phyloP scores from a whole-genome alignment of 2,888 invertebrate species.

The Ashinkailepas kermadecensis region DNA sequence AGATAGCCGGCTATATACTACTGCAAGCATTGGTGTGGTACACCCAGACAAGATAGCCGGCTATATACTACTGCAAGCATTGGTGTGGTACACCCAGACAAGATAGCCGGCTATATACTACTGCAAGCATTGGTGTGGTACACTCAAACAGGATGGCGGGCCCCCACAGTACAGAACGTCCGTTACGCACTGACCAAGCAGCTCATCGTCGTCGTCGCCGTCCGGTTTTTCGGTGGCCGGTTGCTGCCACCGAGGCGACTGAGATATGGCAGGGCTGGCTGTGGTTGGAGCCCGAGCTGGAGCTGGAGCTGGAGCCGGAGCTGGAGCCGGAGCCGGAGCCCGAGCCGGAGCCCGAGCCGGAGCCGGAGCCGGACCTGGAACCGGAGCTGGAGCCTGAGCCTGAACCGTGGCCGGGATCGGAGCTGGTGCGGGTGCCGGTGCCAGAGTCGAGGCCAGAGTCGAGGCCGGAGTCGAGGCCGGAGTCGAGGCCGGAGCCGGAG shows the following conservation, averaged over 20 bases:
- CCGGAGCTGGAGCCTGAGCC: slow-evolving; percentile 43
- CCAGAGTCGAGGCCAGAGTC: slow-evolving; percentile 35
- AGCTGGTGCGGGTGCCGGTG: slow-evolving; percentile 32
- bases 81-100: too few species aligned
- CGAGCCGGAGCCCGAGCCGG: slow-evolving; percentile 36
- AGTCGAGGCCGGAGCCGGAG: slow-evolving; percentile 43
- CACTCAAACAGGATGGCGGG: too few species aligned
- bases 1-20: too few species aligned
- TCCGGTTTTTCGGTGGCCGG: background rate
- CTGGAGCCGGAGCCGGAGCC: slow-evolving; percentile 29
- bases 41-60: too few species aligned
- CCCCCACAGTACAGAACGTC: too few species aligned
- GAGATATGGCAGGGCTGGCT: slow-evolving; percentile 35
- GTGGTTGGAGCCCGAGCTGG: slow-evolving; percentile 37
- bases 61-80: too few species aligned
- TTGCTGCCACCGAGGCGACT: slow-evolving; percentile 18
- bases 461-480: slow-evolving; percentile 36
- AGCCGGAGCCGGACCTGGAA: slow-evolving; percentile 36
- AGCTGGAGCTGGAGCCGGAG: slow-evolving; percentile 36
- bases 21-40: too few species aligned
- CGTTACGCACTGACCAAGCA: slow-evolving; percentile 48
- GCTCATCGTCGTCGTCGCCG: slow-evolving; percentile 77
- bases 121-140: too few species aligned
- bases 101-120: too few species aligned
- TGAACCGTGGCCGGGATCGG: slow-evolving; percentile 27